These are phyloP conservation scores for Flabesymbios commensalis DNA, from an alignment of 2,888 invertebrate species.

Conservation along the genomic window DNA sequence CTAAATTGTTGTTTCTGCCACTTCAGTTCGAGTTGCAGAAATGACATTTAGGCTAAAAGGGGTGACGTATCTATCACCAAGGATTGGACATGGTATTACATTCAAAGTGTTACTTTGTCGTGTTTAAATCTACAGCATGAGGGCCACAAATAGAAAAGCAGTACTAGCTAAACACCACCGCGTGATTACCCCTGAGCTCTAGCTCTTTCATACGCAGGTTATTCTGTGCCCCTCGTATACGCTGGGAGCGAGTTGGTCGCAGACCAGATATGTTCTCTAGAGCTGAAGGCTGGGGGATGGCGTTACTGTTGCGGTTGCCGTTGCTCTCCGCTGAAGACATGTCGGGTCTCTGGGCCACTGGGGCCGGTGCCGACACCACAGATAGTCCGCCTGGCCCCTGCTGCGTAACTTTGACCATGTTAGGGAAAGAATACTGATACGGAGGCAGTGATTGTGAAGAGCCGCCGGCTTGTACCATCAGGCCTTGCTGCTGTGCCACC, in stretches of 20 bases:
- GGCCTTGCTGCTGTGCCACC: too few species aligned
- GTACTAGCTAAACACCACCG: constrained; percentile 50
- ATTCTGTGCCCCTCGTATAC: not conserved
- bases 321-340: constrained; percentile 33
- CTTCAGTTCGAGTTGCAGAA: too few species aligned
- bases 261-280: constrained; percentile 46
- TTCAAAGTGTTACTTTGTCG: too few species aligned
- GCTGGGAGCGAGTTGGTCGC: constrained; percentile 23
- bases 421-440: constrained; percentile 20
- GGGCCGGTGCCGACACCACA: constrained; percentile 59
- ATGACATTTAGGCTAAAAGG: too few species aligned
- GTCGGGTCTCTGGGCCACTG: constrained; percentile 54
- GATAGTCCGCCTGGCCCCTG: constrained; percentile 41
- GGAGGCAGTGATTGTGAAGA: too few species aligned
- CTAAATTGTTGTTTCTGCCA: too few species aligned
- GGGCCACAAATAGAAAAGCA: too few species aligned
- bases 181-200: constrained; percentile 52
- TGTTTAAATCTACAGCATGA: too few species aligned
- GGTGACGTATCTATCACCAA: too few species aligned
- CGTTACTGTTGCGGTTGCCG: constrained; percentile 11
- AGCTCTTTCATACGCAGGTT: constrained; percentile 36
- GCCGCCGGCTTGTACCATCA: too few species aligned
- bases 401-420: constrained; percentile 13
- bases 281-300: constrained; percentile 47
- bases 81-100: too few species aligned